Conservation (phyloP, 2,888 invertebrate genomes). For the Luperina nickerlii region DNA sequence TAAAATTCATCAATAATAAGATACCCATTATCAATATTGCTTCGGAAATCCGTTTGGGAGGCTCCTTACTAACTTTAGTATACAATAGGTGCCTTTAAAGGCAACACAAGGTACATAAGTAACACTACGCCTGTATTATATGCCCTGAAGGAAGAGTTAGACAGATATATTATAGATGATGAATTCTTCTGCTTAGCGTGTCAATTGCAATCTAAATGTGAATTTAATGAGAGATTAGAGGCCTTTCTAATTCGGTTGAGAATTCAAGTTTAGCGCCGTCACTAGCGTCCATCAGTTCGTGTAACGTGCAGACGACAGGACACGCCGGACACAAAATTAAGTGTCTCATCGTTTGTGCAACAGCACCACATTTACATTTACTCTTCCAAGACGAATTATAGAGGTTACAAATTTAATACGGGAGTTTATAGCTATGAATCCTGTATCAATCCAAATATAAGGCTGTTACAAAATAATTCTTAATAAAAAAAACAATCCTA, state of each 20-base stretch:
- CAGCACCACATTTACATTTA: not conserved
- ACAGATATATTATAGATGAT: not conserved
- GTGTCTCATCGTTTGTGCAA: not conserved
- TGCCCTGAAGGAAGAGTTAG: not conserved
- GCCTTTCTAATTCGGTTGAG: not conserved
- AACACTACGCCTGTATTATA: not conserved
- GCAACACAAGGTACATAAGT: not conserved
- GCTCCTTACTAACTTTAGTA: not conserved
- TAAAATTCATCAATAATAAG: slow-evolving; percentile 63
- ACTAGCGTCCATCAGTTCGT: not conserved
- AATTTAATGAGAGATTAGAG: not conserved
- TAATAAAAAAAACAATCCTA: not conserved
- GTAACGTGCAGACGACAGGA: not conserved
- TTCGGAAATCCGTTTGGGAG: slow-evolving; percentile 38
- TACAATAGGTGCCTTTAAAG: not conserved
- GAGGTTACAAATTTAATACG: not conserved
- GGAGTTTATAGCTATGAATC: not conserved
- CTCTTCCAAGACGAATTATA: not conserved
- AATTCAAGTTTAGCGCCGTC: not conserved
- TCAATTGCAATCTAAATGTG: not conserved
- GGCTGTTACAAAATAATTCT: not conserved
- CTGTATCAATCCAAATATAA: not conserved
- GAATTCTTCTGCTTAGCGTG: not conserved
- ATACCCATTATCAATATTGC: slow-evolving; percentile 26
- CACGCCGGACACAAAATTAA: not conserved